Evolutionary conservation across 2,797 vertebrate genomes (phyloP), one percentile per base, ranked within the genome.

Genomic region (Gallinago nigripennis): DNA sequence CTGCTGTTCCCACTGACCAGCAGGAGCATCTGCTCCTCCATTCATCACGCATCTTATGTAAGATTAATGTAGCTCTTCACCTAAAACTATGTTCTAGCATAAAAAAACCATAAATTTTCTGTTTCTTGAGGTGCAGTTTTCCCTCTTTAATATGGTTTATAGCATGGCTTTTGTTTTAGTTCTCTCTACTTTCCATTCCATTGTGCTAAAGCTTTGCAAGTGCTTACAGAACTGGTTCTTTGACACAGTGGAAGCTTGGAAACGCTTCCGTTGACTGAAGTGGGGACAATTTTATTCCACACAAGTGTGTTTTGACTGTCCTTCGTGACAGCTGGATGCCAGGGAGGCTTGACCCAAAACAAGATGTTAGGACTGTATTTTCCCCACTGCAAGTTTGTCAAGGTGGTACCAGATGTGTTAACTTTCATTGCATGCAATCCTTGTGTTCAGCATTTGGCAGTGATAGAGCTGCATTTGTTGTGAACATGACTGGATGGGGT

Each of bases 391-490:
- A 54, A 25, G 41, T 37, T 50, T 60, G 31, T 78, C 43, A 16
- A 16, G 37, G 31, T 35, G 27, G 69, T 71, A 8, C 17, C 23
- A 37, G 4, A 19, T 37, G 17, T 16, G 31, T n/a, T 51, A 33
- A 45, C 2, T 56, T 50, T 8, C 14, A 4, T 20, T 33, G 23
- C 39, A 84, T 37, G 9, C 7, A 13, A 2, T 25, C 35, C 25
- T 73, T 1, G 0, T 21, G 27, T 43, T 46, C 2, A 2, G 54
- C n/a, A n/a, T 7, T 21, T 24, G 63, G 57, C 21, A 50, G 43
- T 5, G 39, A 16, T 3, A 50, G 16, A 57, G 11, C 21, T 1
- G 1, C 1, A 0, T 25, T 7, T 16, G 11, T 56, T 71, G 45
- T 2, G 1, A 63, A 45, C 39, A 0, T 21, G 50, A 16, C 37